Base-by-base conservation (phyloP, 2,888 invertebrate species). In the Andrena praecox region DNA sequence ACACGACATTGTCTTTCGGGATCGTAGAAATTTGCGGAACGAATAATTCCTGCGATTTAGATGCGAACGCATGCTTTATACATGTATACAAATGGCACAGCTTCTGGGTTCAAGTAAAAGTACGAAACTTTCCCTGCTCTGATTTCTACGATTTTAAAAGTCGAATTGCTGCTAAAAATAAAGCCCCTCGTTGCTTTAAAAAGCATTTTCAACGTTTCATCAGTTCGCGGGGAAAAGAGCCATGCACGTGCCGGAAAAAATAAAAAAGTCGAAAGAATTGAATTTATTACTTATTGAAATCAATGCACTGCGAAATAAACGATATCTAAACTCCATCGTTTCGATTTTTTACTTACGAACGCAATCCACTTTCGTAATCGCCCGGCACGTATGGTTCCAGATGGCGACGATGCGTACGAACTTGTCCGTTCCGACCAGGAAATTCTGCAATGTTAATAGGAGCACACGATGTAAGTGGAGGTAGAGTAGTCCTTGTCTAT, bases 91-190 rank as follows among this genome's bases (percentile, higher is more conserved):
- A 66, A 70, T 54, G 29, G 8, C 50, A 3, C n/a, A 6, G 62
- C 27, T 52, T 71, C 42, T 63, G 33, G n/a, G 31, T 74, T 70
- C 33, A 20, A 67, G 67, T 69, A 77, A 77, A 80, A 79, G 69
- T 56, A 20, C n/a, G 56, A 50, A 52, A 80, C 84, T 82, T 84
- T 81, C 83, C 8, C 59, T 50, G 59, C 31, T 62, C 66, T n/a
- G 31, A 71, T 76, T 80, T 80, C 75, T 63, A 67, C 56, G 24
- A 68, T 63, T 78, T 67, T 78, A 67, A 67, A 80, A 80, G 68
- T 73, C 54, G n/a, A 73, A 62, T 27, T 27, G 24, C 50, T 12
- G 10, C 6, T 4, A 29, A 70, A 27, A 70, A 29, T 42, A 42
- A 42, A 3, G 7, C 2, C 6, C 16, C 16, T 10, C 24, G 29